Evolutionary conservation across 2,888 invertebrate genomes (phyloP), one percentile per base, ranked within the genome.

Genomic region (Cloeon dipterum): DNA sequence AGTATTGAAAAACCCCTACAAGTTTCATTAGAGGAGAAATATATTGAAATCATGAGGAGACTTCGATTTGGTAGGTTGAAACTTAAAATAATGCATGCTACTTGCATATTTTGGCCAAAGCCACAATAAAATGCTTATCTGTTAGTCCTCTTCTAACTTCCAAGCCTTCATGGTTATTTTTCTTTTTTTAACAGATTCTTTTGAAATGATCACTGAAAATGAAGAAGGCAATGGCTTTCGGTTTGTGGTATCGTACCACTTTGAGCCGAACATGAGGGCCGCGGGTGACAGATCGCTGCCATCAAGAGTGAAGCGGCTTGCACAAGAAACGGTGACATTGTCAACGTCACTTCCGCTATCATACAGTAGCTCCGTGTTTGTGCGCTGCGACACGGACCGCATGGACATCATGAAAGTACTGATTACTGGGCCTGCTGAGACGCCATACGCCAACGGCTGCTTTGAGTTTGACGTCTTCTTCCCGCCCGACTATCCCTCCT

Each of bases 361-460:
- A 35, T 83, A 78, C 58, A 85, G 83, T 56, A 86, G 86, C 54
- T 83, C 85, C 44, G 91, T 93, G 43, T 93, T 93, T 66, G 89
- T 93, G 44, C 70, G 93, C 46, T 86, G 86, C 58, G 91, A 91
- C 61, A 77, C 85, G 42, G 89, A 91, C 57, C 68, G 91, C 42
- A 68, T 93, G 46, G 91, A 93, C 57, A 74, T 91, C 44, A 93
- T 93, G 89, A 93, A 93, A 68, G 82, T 75, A 40, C 61, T 91
- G 44, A 89, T 91, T 54, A 88, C 86, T 20, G 85, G 86, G 4
- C 88, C 88, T 7, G 76, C 82, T 16, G 86, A 85, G 52, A 88
- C 86, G 21, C 86, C 88, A 19, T 88, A 86, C 57, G 82, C 83
- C 41, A 83, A 85, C 60, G 88, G 88, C 16, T 86, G 85, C 56